Conservation (phyloP, 2,113 vertebrate species). For the Furnarius figulus region DNA sequence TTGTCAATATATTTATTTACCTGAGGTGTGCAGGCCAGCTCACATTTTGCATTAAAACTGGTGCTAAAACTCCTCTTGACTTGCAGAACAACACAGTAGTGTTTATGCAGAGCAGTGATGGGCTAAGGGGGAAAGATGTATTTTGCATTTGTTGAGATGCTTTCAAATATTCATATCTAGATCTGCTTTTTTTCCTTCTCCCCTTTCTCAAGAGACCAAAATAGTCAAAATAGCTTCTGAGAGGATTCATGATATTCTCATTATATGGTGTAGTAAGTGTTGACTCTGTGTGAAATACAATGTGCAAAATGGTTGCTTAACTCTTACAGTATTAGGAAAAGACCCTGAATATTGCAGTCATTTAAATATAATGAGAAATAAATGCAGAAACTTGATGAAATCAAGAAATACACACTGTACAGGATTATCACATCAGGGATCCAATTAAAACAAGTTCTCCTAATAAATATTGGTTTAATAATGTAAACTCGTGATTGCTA, state of each 20-base stretch:
- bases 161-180: not conserved
- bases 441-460: constrained; percentile 72
- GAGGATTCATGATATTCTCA: constrained; percentile 3
- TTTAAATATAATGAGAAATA: constrained; percentile 72
- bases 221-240: not conserved
- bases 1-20: not conserved
- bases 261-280: constrained; percentile 38
- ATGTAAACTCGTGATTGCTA: constrained; percentile 67
- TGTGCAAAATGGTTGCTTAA: constrained; percentile 62
- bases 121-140: not conserved
- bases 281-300: constrained; percentile 37
- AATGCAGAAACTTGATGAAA: constrained; percentile 65
- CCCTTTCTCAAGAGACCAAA: not conserved
- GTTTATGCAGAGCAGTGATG: not conserved
- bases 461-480: constrained; percentile 80
- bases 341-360: constrained; percentile 17
- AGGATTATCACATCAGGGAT: constrained; percentile 69
- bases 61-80: not conserved
- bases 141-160: not conserved
- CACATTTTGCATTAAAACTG: not conserved
- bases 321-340: constrained; percentile 47
- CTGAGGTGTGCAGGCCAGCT: not conserved
- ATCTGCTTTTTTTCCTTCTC: not conserved
- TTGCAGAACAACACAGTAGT: not conserved
- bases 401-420: constrained; percentile 48